These are phyloP conservation scores for Trichomalopsis sarcophagae DNA, from an alignment of 1,140 invertebrate genomes.

Conservation along the genomic window DNA sequence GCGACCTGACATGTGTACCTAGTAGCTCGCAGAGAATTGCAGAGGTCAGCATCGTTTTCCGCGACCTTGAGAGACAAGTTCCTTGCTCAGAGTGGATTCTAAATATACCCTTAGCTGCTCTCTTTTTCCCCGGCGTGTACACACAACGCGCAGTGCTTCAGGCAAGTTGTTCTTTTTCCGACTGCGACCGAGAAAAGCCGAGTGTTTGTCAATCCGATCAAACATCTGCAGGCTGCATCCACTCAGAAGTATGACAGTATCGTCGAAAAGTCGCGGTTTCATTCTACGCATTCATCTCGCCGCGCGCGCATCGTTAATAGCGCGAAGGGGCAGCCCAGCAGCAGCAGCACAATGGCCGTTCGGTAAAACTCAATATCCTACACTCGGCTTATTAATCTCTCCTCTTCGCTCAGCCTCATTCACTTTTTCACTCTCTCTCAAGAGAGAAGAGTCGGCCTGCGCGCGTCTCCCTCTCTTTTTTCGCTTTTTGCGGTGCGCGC, in stretches of 20 bases:
- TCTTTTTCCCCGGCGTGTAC: not conserved
- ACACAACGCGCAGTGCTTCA: not conserved
- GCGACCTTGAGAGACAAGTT: not conserved
- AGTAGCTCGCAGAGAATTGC: too few species aligned
- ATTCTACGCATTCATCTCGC: not conserved
- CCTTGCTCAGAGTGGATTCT: not conserved
- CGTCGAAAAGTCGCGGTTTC: not conserved
- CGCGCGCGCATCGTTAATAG: too few species aligned
- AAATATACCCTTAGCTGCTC: not conserved
- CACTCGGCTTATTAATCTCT: constrained; percentile 42
- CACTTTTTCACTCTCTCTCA: constrained; percentile 5
- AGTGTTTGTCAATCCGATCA: not conserved
- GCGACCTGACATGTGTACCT: not conserved
- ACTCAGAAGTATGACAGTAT: not conserved
- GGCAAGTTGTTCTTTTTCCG: not conserved
- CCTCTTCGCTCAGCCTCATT: constrained; percentile 14
- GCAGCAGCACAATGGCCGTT: not conserved
- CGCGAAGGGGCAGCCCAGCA: not conserved
- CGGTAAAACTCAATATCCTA: constrained; percentile 37
- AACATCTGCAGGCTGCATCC: too few species aligned
- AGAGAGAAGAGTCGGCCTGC: not conserved
- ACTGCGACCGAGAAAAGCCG: not conserved
- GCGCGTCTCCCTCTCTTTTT: not conserved
- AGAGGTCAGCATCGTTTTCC: not conserved
- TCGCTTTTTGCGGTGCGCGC: not conserved